A percentile compares a stretch with the other conserved stretches of the same genome.
Evolutionary conservation across 2,797 vertebrate species (phyloP).

Genomic region (Salmo trutta): DNA sequence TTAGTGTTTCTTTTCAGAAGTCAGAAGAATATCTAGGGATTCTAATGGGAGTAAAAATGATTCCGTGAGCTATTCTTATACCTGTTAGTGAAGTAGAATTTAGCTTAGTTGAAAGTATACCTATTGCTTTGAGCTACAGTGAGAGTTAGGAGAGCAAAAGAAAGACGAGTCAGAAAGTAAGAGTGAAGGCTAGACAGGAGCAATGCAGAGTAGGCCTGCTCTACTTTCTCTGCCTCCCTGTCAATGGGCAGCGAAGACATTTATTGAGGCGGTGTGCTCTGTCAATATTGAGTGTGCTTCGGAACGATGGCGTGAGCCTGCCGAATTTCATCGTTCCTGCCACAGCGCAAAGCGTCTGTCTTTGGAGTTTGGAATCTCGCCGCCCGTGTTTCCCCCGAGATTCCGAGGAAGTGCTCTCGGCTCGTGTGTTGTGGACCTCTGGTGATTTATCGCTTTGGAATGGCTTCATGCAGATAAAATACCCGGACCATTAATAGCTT

Average conservation of each 20-base stretch:
- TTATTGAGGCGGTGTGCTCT: constrained; percentile 4
- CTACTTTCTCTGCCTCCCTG: background rate
- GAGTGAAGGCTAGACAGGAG: background rate
- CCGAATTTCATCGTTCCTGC: constrained; percentile 17
- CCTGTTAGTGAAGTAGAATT: background rate
- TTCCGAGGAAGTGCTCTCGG: constrained; percentile 46
- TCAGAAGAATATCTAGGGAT: background rate
- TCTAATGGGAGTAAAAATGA: background rate
- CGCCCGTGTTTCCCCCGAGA: constrained; percentile 46
- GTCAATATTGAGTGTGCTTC: background rate
- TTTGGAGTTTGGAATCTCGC: constrained; percentile 46
- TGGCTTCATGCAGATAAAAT: constrained; percentile 72
- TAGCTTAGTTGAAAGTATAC: background rate
- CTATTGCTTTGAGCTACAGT: too few relatives aligned
- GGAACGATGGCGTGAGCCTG: constrained; percentile 11
- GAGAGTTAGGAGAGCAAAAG: background rate
- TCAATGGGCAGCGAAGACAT: constrained; percentile 1
- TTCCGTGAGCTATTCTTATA: background rate
- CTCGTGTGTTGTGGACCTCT: constrained; percentile 43
- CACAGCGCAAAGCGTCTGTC: constrained; percentile 13
- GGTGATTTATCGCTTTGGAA: constrained; percentile 70
- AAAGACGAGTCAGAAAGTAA: background rate
- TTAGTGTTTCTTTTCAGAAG: background rate
- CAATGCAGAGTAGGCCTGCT: background rate
- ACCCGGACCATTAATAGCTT: constrained; percentile 72